phyloP scores from a whole-genome alignment of 2,113 vertebrate genomes.

The Nematolebias whitei region DNA sequence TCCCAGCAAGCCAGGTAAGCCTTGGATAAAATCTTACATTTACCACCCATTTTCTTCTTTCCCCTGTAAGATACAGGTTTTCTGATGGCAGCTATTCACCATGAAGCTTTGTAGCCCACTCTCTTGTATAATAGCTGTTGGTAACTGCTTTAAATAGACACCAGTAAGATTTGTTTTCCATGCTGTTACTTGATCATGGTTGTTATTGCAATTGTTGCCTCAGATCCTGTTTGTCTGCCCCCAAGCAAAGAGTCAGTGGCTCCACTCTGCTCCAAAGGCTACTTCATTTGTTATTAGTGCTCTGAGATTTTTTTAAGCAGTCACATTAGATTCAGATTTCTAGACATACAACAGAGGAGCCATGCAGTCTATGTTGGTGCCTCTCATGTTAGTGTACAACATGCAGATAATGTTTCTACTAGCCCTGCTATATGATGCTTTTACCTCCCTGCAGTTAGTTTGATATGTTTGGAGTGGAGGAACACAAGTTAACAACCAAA shows the following conservation, averaged over 20 bases:
- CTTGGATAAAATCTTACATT: not conserved
- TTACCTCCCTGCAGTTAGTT: not conserved
- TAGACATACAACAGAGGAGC: not conserved
- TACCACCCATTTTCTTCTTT: not conserved
- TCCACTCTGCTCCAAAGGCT: slow-evolving; percentile 55
- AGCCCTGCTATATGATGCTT: not conserved
- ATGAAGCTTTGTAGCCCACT: too few species aligned
- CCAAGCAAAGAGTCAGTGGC: slow-evolving; percentile 16
- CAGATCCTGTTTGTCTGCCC: slow-evolving; percentile 1
- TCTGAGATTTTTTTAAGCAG: slow-evolving; percentile 45
- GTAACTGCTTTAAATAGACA: slow-evolving; percentile 5
- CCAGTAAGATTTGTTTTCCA: not conserved
- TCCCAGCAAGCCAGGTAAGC: slow-evolving; percentile 68
- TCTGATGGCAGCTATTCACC: not conserved
- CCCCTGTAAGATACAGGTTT: not conserved
- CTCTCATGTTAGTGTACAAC: too few species aligned
- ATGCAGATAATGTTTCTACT: not conserved
- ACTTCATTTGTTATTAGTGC: slow-evolving; percentile 42
- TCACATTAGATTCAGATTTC: slow-evolving; percentile 23
- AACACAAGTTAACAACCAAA: not conserved
- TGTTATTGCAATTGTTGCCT: slow-evolving; percentile 16
- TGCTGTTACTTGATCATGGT: not conserved
- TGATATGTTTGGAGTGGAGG: not conserved
- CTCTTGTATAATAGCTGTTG: not conserved
- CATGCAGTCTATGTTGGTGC: too few species aligned